Evolutionary conservation across 2,888 invertebrate genomes (phyloP), one percentile per base, ranked within the genome.

Genomic region (Lithophane ornitopus): DNA sequence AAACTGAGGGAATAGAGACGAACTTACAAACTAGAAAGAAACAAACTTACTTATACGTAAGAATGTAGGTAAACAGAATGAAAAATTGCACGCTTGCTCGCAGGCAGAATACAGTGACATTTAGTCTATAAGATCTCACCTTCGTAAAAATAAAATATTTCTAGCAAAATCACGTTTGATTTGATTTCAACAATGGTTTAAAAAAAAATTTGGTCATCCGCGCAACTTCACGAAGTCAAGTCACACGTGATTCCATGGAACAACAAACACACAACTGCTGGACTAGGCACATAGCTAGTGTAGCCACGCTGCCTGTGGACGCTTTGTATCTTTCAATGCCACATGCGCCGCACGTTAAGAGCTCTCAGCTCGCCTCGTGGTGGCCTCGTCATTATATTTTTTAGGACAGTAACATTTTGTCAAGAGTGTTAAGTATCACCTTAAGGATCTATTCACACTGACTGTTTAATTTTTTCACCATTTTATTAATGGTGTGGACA

Each of bases 381-480:
- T 67, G 83, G 78, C 85, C 85, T 85, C 77, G 85, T 54, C 75
- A 76, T 62, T 85, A 74, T 68, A 63, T 79, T 85, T 85, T 82
- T 85, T 83, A 66, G 80, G 80, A 59, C 83, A 85, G 58, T 80
- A 80, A 82, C 65, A 80, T 80, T 80, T 78, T 74, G 77, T 84
- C 81, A 72, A 70, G 73, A 74, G 56, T 77, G 39, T 80, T 80
- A 58, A 82, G 71, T 73, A 73, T 76, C 46, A 56, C 46, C 16
- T 26, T 70, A 70, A 78, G 61, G 68, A 26, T 19, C n/a, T 54
- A 73, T 80, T 44, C 75, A 85, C 66, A 85, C 28, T 63, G 54
- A 65, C 65, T 70, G 46, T 70, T 71, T 14, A 56, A 74, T 68
- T 75, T 70, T 73, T 44, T 68, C 66, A 67, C 71, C 41, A 61